These are phyloP conservation scores for Peromyscus eremicus DNA, from an alignment of 2,797 vertebrate species.

Conservation along the genomic window DNA sequence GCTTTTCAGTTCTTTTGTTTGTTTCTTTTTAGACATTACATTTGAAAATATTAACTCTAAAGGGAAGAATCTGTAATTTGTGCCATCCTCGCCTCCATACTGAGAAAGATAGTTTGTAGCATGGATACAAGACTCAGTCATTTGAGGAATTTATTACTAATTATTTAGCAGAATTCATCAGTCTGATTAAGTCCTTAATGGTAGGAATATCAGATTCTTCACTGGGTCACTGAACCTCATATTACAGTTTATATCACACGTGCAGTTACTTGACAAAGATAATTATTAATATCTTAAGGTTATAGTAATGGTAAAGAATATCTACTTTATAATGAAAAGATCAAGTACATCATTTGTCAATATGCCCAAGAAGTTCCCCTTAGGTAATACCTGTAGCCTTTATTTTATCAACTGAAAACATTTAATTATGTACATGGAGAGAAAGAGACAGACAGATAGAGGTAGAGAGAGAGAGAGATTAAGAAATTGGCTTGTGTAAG, in stretches of 20 bases:
- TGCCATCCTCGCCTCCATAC: background rate
- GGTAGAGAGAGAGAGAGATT: background rate
- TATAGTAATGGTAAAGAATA: background rate
- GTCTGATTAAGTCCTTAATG: constrained; percentile 3
- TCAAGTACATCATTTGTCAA: background rate
- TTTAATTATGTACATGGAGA: background rate
- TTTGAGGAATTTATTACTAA: constrained; percentile 6
- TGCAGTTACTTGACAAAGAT: constrained; percentile 7
- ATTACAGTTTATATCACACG: background rate
- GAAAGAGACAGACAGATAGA: background rate
- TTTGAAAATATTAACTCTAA: constrained; percentile 28
- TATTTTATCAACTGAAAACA: background rate
- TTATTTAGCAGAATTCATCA: constrained; percentile 26
- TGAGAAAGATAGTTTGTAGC: background rate
- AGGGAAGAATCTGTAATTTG: background rate
- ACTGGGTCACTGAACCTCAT: background rate
- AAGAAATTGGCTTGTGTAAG: background rate
- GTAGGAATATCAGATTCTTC: background rate
- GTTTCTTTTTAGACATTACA: background rate
- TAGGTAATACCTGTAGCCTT: background rate
- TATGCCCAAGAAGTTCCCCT: background rate
- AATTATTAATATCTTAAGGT: constrained; percentile 47
- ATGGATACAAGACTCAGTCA: background rate
- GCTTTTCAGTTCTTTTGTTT: background rate
- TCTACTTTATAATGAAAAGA: background rate